phyloP scores from a whole-genome alignment of 2,113 vertebrate species.

The Alectura lathami region DNA sequence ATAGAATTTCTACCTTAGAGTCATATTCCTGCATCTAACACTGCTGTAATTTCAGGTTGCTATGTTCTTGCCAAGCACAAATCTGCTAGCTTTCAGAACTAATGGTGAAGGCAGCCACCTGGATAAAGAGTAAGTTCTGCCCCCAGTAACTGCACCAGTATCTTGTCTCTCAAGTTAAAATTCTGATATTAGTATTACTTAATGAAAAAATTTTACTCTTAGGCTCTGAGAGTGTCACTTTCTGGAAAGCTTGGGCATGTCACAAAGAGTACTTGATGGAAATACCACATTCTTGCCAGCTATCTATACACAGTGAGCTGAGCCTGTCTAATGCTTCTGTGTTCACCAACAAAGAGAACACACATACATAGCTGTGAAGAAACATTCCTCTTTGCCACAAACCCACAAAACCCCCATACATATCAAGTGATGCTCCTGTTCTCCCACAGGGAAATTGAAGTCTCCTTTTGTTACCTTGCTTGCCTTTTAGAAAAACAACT shows the following conservation, averaged over 20 bases:
- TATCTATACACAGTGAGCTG: background rate
- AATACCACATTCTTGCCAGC: background rate
- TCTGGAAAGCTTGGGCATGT: background rate
- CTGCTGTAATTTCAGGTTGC: background rate
- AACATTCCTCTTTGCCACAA: background rate
- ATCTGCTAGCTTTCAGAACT: background rate
- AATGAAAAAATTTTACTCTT: background rate
- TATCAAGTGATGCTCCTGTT: background rate
- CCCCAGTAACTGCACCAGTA: background rate
- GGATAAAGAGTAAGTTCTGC: background rate
- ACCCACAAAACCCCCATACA: background rate
- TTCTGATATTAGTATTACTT: background rate
- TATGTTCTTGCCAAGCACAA: background rate
- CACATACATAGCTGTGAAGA: background rate
- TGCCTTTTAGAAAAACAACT: background rate
- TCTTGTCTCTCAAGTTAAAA: background rate
- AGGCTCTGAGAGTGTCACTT: background rate
- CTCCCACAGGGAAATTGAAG: background rate
- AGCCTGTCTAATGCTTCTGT: background rate
- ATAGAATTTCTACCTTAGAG: constrained; percentile 7
- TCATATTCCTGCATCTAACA: background rate
- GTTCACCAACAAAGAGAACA: background rate
- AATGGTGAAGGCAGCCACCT: background rate
- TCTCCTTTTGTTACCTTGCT: background rate
- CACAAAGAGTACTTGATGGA: background rate